Percentiles rank a stretch among this genome's conserved stretches.
Conservation (phyloP, 2,113 vertebrate genomes). For the Chunga burmeisteri region DNA sequence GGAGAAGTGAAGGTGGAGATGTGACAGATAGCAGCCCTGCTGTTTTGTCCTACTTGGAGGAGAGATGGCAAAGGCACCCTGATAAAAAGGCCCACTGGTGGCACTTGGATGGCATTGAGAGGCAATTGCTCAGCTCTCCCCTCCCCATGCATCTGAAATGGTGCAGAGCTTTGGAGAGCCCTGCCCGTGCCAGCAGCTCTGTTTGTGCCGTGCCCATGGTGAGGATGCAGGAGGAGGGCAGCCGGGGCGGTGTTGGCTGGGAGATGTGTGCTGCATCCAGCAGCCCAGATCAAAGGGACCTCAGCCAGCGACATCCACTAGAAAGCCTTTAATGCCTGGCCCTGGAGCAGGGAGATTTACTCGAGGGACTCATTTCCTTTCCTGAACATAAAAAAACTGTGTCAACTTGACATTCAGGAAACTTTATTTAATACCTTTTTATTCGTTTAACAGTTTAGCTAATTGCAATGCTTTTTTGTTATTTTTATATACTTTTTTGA, state of each 20-base stretch:
- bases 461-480: not conserved
- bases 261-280: not conserved
- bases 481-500: not conserved
- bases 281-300: constrained; percentile 32
- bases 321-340: constrained; percentile 29
- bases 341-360: not conserved
- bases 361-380: constrained; percentile 2
- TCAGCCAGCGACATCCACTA: not conserved
- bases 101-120: not conserved
- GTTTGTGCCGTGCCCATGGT: fast-evolving
- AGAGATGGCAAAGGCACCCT: not conserved
- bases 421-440: not conserved
- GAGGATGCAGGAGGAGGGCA: not conserved
- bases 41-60: not conserved
- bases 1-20: not conserved
- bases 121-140: not conserved
- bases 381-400: not conserved
- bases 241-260: fast-evolving
- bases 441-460: not conserved
- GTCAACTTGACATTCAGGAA: constrained; percentile 24
- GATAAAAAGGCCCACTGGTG: not conserved
- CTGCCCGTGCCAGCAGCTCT: not conserved
- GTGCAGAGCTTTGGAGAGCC: not conserved
- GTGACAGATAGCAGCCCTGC: not conserved
- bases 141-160: not conserved